Percentiles rank a stretch among this genome's conserved stretches.
Conservation (phyloP, 2,797 vertebrate species). For the Etheostoma perlongum region DNA sequence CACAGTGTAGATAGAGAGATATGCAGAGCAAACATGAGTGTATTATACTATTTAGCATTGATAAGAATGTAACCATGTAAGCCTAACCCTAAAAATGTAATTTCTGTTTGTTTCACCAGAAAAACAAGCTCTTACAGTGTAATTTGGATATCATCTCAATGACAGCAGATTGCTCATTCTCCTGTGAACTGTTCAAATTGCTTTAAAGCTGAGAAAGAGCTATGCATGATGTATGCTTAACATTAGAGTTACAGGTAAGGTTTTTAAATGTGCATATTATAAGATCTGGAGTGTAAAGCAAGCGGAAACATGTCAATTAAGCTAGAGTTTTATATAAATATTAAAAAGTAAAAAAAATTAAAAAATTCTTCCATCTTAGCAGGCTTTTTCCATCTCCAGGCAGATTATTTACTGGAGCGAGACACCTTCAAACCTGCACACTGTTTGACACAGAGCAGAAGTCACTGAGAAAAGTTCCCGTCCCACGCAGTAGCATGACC, state of each 20-base stretch:
- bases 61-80: background rate
- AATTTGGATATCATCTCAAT: constrained; percentile 28
- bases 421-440: background rate
- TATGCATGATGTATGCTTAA: background rate
- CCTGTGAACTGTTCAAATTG: constrained; percentile 27
- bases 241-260: background rate
- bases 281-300: background rate
- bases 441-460: background rate
- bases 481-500: background rate
- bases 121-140: constrained; percentile 32
- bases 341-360: background rate
- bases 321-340: background rate
- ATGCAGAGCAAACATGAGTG: constrained; percentile 3
- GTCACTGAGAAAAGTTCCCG: background rate
- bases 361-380: background rate
- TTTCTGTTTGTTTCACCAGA: background rate
- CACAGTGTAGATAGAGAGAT: background rate
- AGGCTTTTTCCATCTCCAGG: background rate
- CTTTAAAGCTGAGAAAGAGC: constrained; percentile 19
- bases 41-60: background rate
- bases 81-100: background rate
- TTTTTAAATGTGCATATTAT: background rate
- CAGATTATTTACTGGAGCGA: background rate
- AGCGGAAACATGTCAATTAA: background rate
- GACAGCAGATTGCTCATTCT: constrained; percentile 8